These are phyloP conservation scores for Heliconius ethilla DNA, from an alignment of 2,888 invertebrate genomes.

Conservation along the genomic window DNA sequence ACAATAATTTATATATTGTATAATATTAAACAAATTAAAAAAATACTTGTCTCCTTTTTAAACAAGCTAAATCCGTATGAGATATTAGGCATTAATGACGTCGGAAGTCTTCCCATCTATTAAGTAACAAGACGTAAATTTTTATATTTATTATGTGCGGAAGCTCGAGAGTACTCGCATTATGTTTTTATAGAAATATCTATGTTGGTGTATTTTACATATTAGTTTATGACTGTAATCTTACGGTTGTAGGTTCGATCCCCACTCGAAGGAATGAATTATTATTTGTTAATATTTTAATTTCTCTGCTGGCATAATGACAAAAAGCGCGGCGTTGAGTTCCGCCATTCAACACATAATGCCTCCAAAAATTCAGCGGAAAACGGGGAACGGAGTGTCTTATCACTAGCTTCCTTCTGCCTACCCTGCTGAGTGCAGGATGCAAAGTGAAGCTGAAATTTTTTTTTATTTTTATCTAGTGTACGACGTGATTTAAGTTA, in stretches of 20 bases:
- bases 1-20: not conserved
- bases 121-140: not conserved
- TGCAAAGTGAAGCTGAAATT: too few species aligned
- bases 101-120: constrained; percentile 18
- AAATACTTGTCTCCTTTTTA: not conserved
- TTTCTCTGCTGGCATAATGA: not conserved
- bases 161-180: not conserved
- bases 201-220: too few species aligned
- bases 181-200: not conserved
- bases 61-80: not conserved
- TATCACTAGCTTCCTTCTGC: not conserved
- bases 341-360: not conserved
- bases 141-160: constrained; percentile 3
- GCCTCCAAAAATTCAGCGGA: not conserved
- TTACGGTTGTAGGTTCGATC: not conserved
- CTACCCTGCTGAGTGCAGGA: too few species aligned
- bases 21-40: not conserved
- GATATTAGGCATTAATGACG: not conserved
- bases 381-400: not conserved
- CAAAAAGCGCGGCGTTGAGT: not conserved
- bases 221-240: too few species aligned
- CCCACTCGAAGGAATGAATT: not conserved
- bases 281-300: not conserved
- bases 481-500: too few species aligned
- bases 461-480: too few species aligned